Evolutionary conservation across 2,113 vertebrate species (phyloP), one percentile per base, ranked within the genome.

Genomic region (Arenaria interpres): DNA sequence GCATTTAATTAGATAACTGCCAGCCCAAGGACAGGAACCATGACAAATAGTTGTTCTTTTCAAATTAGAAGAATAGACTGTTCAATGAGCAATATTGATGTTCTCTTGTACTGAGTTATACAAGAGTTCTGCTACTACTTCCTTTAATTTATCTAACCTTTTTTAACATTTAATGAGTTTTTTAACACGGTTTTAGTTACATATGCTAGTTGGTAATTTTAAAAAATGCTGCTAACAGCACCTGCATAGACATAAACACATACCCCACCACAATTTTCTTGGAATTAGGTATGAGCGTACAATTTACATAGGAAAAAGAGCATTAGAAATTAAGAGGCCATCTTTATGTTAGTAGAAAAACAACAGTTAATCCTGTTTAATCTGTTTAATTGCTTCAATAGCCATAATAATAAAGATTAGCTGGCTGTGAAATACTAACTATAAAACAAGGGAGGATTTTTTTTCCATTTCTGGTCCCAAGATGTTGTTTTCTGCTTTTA

Each of bases 31-130:
- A 98, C 93, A 87, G 96, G 95, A 97, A 97, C 95, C 97, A 98
- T 97, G 98, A 98, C 98, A 98, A 98, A 98, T 97, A 98, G 98
- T 96, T 98, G 98, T 98, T 98, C 97, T 98, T 97, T 98, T 96
- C 98, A 97, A 97, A 98, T 98, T 96, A 98, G 95, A 97, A 97
- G 97, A 98, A 97, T 94, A 97, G 90, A 97, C 96, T 97, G 94
- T 85, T 98, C 98, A 97, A 95, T 97, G 96, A 97, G 93, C 96
- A 97, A 97, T 97, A 98, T 81, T 98, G 98, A 98, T 97, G 96
- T 96, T 97, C 97, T 94, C 78, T 88, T 62, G 35, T 63, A 96
- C 94, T 17, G 48, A 96, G 94, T 97, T 98, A 97, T 91, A 97
- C 90, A 98, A 73, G 91, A 96, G 74, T 94, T 96, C 94, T 93